Evolutionary conservation across 2,888 invertebrate species (phyloP), one percentile per base, ranked within the genome.

Genomic region (Leucoma salicis): DNA sequence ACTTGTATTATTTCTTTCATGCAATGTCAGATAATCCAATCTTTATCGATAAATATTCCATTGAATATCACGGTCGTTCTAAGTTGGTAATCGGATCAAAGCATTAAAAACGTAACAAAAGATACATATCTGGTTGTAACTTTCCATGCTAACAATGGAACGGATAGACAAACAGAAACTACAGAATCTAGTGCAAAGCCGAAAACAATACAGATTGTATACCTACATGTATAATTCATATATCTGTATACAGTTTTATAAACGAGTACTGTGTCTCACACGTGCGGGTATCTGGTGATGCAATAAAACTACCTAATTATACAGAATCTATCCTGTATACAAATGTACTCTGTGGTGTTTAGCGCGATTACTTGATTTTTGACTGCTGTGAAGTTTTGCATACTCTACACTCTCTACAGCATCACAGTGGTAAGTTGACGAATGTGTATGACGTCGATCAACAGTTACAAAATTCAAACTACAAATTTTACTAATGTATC

Each of bases 91-190:
- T 66, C 57, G 63, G 69, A 67, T 70, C 63, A 70, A 56, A 53
- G 63, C 62, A 68, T 70, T 64, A 64, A 55, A 61, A 63, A 47
- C 48, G 35, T 46, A 52, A 63, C 63, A 57, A 61, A 53, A 64
- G 64, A 62, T 58, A 53, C 43, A 40, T 56, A 64, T 65, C 66
- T 24, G n/a, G 46, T 44, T 43, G 40, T 44, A 36, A 40, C 59
- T 63, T 63, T 60, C 58, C 46, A 58, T 34, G 38, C 18, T 46
- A 50, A 70, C 67, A 69, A 69, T 67, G 46, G 61, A 31, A 35
- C 28, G 31, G 41, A 49, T 53, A 58, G 50, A 62, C 52, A 56
- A 50, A 57, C 56, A 46, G 16, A 47, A 49, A 24, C 29, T 24
- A 29, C 14, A 29, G 29, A 29, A 21, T 24, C 14, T 31, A 16